Percentiles rank a stretch among this genome's conserved stretches.
phyloP scores from a whole-genome alignment of 2,797 vertebrate species.

The Saguinus oedipus region DNA sequence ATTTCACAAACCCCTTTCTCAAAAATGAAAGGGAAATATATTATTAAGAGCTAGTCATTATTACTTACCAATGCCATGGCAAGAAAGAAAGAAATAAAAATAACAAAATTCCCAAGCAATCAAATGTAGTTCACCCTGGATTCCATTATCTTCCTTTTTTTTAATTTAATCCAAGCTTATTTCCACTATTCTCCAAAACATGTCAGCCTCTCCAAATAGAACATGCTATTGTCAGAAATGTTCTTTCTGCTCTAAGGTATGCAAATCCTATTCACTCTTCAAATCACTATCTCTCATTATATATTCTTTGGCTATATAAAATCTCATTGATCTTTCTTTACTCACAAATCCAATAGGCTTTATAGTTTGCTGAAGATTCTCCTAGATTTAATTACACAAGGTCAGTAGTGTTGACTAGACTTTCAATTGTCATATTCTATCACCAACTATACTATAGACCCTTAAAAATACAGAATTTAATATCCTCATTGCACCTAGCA shows the following conservation, averaged over 20 bases:
- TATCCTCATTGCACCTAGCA: not conserved
- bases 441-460: not conserved
- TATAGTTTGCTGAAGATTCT: constrained; percentile 35
- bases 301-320: constrained; percentile 20
- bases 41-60: not conserved
- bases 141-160: not conserved
- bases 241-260: not conserved
- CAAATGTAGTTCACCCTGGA: not conserved
- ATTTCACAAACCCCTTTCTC: not conserved
- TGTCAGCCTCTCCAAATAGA: not conserved
- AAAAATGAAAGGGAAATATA: not conserved
- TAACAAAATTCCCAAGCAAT: not conserved
- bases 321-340: constrained; percentile 40
- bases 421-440: not conserved
- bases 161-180: not conserved
- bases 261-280: not conserved
- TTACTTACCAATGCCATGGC: not conserved
- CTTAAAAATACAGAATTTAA: not conserved
- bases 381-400: constrained; percentile 46
- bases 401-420: not conserved
- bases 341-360: constrained; percentile 50
- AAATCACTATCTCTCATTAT: not conserved
- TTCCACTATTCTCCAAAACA: not conserved
- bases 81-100: not conserved
- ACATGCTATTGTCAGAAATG: not conserved